These are phyloP conservation scores for Triplophysa dalaica DNA, from an alignment of 2,113 vertebrate genomes.

Conservation along the genomic window DNA sequence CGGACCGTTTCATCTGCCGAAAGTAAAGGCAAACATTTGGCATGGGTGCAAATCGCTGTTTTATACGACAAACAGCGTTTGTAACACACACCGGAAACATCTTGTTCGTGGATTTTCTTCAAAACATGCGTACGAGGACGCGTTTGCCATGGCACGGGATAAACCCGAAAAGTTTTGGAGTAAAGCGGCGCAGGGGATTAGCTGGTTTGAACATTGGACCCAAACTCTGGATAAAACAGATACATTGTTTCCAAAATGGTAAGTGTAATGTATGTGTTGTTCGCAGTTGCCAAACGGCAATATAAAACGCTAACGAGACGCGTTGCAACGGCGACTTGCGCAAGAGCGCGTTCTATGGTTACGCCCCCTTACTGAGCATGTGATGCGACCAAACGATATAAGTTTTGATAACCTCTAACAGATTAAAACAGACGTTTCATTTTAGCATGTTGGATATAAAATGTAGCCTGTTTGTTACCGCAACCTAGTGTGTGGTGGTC, in stretches of 20 bases:
- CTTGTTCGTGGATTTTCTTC: constrained; percentile 14
- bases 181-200: constrained; percentile 57
- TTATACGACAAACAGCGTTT: neutral
- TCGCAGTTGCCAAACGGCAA: too few species aligned
- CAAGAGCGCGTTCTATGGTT: too few species aligned
- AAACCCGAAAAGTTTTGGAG: constrained; percentile 70
- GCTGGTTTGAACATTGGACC: constrained; percentile 75
- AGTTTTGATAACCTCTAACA: too few species aligned
- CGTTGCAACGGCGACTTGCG: neutral
- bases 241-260: constrained; percentile 76
- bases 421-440: too few species aligned
- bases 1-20: neutral
- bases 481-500: too few species aligned
- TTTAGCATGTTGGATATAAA: too few species aligned
- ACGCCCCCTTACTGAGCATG: too few species aligned
- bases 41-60: too few species aligned
- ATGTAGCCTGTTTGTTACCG: too few species aligned
- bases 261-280: constrained; percentile 39
- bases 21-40: neutral
- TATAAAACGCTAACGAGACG: neutral
- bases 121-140: constrained; percentile 56
- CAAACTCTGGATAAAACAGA: constrained; percentile 70
- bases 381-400: too few species aligned
- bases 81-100: neutral
- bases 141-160: constrained; percentile 65